Conservation (phyloP, 2,888 invertebrate species). For the Blera fallax region DNA sequence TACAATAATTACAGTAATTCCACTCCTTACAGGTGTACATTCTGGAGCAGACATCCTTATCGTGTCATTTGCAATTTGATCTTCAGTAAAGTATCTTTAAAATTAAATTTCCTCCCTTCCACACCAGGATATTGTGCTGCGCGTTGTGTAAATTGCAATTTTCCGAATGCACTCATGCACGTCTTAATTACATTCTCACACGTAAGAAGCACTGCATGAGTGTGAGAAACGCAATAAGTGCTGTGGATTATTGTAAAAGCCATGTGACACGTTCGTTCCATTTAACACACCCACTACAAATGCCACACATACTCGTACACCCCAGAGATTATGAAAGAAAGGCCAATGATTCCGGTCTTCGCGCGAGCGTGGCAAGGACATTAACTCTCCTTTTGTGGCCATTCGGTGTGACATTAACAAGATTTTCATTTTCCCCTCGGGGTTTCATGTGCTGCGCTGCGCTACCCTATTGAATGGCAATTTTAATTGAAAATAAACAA, state of each 20-base stretch:
- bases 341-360: not conserved
- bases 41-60: not conserved
- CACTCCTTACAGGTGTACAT: not conserved
- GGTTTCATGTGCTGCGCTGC: not conserved
- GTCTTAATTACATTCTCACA: conserved; percentile 38
- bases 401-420: conserved; percentile 7
- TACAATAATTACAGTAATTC: not conserved
- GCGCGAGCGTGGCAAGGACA: not conserved
- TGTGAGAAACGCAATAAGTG: conserved; percentile 5
- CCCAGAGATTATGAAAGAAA: not conserved
- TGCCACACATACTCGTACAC: not conserved
- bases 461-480: not conserved
- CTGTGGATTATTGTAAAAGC: conserved; percentile 2
- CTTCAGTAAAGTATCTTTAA: not conserved
- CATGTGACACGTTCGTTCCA: conserved; percentile 18
- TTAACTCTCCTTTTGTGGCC: conserved; percentile 7
- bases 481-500: conserved; percentile 22
- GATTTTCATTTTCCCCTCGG: not conserved
- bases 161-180: conserved; percentile 27
- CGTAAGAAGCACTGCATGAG: not conserved
- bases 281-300: not conserved
- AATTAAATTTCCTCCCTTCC: not conserved
- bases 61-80: not conserved
- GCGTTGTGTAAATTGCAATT: conserved; percentile 6
- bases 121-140: not conserved